Conservation (phyloP, 2,113 vertebrate genomes). For the Mesocricetus auratus region DNA sequence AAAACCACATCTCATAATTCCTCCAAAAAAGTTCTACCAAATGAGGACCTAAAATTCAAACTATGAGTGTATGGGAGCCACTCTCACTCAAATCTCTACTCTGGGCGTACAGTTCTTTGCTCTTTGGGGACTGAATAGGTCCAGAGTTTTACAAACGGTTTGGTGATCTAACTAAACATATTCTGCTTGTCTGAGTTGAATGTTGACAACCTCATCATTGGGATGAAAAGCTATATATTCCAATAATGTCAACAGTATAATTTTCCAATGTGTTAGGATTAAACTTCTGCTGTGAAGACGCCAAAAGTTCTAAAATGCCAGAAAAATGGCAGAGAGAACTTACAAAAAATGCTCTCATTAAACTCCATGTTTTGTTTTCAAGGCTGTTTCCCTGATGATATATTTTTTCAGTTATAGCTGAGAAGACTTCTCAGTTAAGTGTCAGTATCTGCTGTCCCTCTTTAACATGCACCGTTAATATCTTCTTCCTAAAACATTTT, state of each 20-base stretch:
- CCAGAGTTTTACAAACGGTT: neutral
- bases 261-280: neutral
- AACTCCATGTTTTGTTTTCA: neutral
- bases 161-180: slow-evolving; percentile 6
- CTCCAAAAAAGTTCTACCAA: neutral
- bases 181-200: slow-evolving; percentile 2
- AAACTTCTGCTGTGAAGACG: neutral
- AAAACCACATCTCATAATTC: neutral
- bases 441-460: neutral
- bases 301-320: neutral
- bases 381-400: neutral
- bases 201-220: neutral
- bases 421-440: neutral
- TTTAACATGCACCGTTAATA: neutral
- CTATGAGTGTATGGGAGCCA: neutral
- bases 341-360: neutral
- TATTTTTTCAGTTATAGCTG: neutral
- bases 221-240: neutral
- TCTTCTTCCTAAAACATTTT: neutral
- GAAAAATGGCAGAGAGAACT: neutral
- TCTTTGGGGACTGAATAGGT: neutral
- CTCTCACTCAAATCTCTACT: neutral
- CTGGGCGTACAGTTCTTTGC: neutral
- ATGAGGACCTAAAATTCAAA: neutral
- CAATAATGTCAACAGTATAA: neutral